Conservation (phyloP, 2,888 invertebrate species). For the Catotricha subobsoleta region DNA sequence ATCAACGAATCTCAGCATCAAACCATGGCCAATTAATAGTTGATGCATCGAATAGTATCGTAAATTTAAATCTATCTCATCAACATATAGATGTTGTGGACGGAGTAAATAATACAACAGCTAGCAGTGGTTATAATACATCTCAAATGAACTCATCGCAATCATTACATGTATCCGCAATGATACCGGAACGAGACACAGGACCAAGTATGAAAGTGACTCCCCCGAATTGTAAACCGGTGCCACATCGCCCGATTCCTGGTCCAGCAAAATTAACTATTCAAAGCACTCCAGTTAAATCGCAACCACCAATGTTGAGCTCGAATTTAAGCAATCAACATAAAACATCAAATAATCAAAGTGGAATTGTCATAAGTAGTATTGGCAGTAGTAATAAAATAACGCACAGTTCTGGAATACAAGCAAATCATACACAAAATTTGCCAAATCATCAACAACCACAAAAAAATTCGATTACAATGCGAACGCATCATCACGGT, state of each 20-base stretch:
- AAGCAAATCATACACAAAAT: neutral
- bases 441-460: neutral
- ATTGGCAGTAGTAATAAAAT: neutral
- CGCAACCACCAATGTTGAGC: conserved; percentile 41
- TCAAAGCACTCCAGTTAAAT: conserved; percentile 41
- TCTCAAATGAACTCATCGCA: conserved; percentile 4
- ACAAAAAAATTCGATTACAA: conserved; percentile 4
- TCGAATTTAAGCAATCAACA: conserved; percentile 19
- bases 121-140: conserved; percentile 6
- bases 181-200: conserved; percentile 14
- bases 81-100: neutral
- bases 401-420: conserved; percentile 7
- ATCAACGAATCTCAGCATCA: neutral
- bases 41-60: neutral
- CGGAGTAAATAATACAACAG: conserved; percentile 1
- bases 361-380: neutral
- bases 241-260: conserved; percentile 24
- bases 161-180: conserved; percentile 6
- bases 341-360: neutral
- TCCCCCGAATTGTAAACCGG: conserved; percentile 8
- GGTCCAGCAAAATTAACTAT: conserved; percentile 40
- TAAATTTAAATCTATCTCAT: neutral
- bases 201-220: conserved; percentile 6
- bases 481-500: conserved; percentile 25
- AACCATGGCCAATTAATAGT: neutral